A percentile compares a stretch with the other conserved stretches of the same genome.
phyloP scores from a whole-genome alignment of 2,888 invertebrate genomes.

The Calliscelio sp. region DNA sequence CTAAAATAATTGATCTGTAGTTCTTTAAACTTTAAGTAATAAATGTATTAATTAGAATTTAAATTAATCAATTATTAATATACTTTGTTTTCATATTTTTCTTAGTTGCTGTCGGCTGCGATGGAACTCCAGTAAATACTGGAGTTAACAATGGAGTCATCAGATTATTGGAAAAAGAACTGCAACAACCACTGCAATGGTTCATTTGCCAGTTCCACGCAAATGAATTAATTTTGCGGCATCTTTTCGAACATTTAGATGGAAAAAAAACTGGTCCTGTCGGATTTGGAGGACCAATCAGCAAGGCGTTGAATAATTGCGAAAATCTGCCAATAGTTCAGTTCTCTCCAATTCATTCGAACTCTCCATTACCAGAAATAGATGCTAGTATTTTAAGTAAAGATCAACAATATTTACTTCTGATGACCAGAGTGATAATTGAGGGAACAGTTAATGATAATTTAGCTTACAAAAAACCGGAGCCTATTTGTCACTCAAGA shows the following conservation, averaged over 20 bases:
- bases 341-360: too few relatives aligned
- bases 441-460: not conserved
- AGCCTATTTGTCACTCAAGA: conserved; percentile 10
- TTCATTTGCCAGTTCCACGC: conserved; percentile 23
- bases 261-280: not conserved
- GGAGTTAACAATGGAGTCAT: conserved; percentile 36
- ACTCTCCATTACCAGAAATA: conserved; percentile 50
- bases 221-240: conserved; percentile 24
- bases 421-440: conserved; percentile 23
- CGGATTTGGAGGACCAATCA: conserved; percentile 71
- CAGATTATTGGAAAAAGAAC: not conserved
- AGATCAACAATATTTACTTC: conserved; percentile 49
- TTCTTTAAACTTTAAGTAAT: too few relatives aligned
- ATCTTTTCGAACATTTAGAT: conserved; percentile 36
- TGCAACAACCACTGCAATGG: conserved; percentile 14
- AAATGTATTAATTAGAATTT: too few relatives aligned
- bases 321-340: conserved; percentile 38
- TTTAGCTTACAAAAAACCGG: conserved; percentile 22
- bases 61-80: not conserved
- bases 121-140: conserved; percentile 27
- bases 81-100: not conserved
- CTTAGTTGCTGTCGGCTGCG: conserved; percentile 22
- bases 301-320: conserved; percentile 71
- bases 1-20: too few relatives aligned
- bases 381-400: conserved; percentile 32